Evolutionary conservation across 2,797 vertebrate species (phyloP), one percentile per base, ranked within the genome.

Genomic region (Cyprinodon diabolis): DNA sequence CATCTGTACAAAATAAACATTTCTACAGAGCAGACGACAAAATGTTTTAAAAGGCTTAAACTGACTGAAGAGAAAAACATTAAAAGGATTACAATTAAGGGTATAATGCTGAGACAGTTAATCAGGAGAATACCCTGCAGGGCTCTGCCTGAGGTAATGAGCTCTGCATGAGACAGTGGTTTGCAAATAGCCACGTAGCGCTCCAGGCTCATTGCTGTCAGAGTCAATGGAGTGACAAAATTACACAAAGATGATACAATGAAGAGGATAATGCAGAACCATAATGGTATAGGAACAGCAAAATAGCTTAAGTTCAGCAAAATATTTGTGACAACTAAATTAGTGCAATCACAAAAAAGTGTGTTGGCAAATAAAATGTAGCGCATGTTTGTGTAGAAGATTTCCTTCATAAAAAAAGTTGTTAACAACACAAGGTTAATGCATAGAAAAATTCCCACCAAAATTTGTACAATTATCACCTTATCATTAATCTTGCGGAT

Each of bases 181-280:
- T 92, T 76, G 75, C 90, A 92, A 56, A 93, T 83, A 13, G 90
- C 91, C 55, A 91, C 87, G 5, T 87, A 93, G 1, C 89, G 87
- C 76, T 93, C 91, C 75, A 93, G 76, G 3, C 86, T 91, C 92
- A 91, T 92, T 3, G 79, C 86, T 54, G 82, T 91, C 56, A 93
- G 73, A 54, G 90, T 91, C 30, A 91, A 4, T 0, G 89, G 89
- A 25, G 91, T 91, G 37, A 85, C 76, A 47, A 40, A n/a, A 4
- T 51, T 21, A 47, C 79, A 73, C 21, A 83, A 0, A 15, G 8
- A 21, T 5, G n/a, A 25, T 0, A 83, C 0, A 15, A 66, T 37
- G 10, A 30, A 79, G 0, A 90, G 0, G 17, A 78, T 12, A 8
- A 86, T 2, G 47, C 91, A 92, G 2, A 79, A 1, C 75, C 80